Evolutionary conservation across 2,797 vertebrate genomes (phyloP).

Genomic region (Sebastes ruberrimus): DNA sequence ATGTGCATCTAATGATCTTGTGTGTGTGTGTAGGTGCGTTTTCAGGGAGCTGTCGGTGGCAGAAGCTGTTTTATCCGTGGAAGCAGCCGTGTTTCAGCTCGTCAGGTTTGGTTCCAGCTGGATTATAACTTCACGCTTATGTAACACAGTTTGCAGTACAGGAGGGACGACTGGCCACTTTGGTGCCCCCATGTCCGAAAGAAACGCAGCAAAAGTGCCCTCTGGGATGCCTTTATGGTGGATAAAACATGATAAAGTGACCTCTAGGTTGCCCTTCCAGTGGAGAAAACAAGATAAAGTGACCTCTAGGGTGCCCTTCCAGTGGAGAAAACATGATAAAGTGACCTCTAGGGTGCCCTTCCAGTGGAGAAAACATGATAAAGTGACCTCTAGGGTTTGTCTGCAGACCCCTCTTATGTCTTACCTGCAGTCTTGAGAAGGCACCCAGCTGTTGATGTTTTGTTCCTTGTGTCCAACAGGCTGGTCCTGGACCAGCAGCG

Average conservation of each 20-base stretch:
- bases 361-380: rapidly evolving
- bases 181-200: too few species aligned
- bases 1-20: not conserved
- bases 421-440: not conserved
- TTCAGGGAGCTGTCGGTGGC: slow-evolving; percentile 83
- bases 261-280: too few species aligned
- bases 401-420: not conserved
- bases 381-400: too few species aligned
- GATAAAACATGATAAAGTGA: too few species aligned
- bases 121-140: not conserved
- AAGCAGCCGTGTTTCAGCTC: slow-evolving; percentile 73
- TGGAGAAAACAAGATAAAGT: too few species aligned
- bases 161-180: too few species aligned
- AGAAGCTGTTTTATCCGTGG: slow-evolving; percentile 70
- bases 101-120: slow-evolving; percentile 56
- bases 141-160: not conserved
- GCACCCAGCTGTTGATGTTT: not conserved
- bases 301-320: rapidly evolving
- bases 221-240: too few species aligned
- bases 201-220: too few species aligned
- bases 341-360: too few species aligned
- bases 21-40: slow-evolving; percentile 62
- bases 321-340: too few species aligned
- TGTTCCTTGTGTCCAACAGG: slow-evolving; percentile 46
- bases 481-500: slow-evolving; percentile 78